Base-by-base conservation (phyloP, 2,113 vertebrate species). In the Melanerpes formicivorus region DNA sequence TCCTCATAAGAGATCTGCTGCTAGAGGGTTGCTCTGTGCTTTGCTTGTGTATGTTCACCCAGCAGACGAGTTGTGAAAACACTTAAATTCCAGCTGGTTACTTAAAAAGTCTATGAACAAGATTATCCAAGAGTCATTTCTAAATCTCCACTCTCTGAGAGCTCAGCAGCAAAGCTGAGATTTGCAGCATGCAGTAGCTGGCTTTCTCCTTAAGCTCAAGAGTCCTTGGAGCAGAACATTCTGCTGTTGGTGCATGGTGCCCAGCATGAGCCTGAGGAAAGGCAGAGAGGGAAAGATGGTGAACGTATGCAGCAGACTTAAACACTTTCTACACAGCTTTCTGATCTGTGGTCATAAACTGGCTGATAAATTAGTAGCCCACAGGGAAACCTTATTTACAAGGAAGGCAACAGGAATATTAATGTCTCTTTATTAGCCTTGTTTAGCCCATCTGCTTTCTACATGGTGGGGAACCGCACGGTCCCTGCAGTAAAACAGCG, bases 361-460 rank as follows among this genome's bases (percentile, higher is more conserved):
- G 69, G n/a, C 79, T 96, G 78, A 93, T 77, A 78, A 87, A 93
- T 89, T 64, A 34, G 91, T 27, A 63, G 73, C 87, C 87, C 77
- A 59, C 70, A 29, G 93, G 87, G 93, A 93, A 93, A 83, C 72
- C 72, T 94, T 92, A 94, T 91, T 95, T 94, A 93, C 91, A 93
- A 91, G 94, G 91, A 92, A 95, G 73, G 91, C 76, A 93, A 85
- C 25, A 90, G 93, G 91, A 96, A 80, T 87, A 72, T 93, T 70
- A 62, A 59, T 60, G 82, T 64, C 6, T 91, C 87, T 92, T 80
- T 85, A 92, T 89, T 82, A 87, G 82, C 65, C 70, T 77, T 93
- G 64, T 75, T 94, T 82, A 48, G 87, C 30, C 89, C 84, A 90
- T 91, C 66, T 94, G 87, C 79, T 80, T 93, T 42, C 44, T 60